phyloP scores from a whole-genome alignment of 2,113 vertebrate species.

The Dicaeum eximium region DNA sequence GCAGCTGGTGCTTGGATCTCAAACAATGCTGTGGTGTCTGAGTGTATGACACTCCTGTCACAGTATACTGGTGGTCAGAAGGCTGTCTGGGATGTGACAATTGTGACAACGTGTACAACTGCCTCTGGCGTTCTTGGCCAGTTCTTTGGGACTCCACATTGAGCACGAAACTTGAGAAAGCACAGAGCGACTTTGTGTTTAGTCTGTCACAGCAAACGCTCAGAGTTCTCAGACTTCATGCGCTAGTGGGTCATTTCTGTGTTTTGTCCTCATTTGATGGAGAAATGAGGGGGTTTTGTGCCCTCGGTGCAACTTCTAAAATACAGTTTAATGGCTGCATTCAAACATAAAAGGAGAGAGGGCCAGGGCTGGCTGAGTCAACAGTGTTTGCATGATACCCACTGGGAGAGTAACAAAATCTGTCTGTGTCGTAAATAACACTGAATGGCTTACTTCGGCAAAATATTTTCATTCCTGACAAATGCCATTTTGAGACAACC shows the following conservation, averaged over 20 bases:
- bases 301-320: background rate
- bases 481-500: background rate
- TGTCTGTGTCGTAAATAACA: background rate
- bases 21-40: background rate
- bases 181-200: background rate
- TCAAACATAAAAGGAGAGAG: background rate
- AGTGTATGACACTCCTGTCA: background rate
- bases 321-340: background rate
- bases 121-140: background rate
- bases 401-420: background rate
- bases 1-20: background rate
- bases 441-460: conserved; percentile 27
- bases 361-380: background rate
- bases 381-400: background rate
- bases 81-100: background rate
- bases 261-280: background rate
- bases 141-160: background rate
- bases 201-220: background rate
- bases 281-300: background rate
- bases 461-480: conserved; percentile 31
- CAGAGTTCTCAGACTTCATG: background rate
- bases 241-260: background rate
- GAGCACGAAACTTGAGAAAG: background rate
- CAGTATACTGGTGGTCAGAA: background rate
- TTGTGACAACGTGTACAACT: background rate